Percentiles rank a stretch among this genome's conserved stretches.
phyloP scores from a whole-genome alignment of 2,797 vertebrate genomes.

The Anisognathus igniventris region DNA sequence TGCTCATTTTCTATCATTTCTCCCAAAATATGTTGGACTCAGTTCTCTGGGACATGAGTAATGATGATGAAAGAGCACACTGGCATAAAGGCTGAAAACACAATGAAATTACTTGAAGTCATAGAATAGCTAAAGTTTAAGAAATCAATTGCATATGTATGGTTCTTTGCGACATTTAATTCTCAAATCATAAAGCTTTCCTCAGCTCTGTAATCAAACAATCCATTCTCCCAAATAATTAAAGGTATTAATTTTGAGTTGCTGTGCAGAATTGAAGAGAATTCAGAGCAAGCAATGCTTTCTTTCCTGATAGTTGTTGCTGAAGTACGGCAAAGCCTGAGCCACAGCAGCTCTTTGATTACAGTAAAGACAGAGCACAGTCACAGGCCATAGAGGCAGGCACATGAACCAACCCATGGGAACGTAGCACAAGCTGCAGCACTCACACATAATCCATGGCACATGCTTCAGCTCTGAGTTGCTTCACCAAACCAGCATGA shows the following conservation, averaged over 20 bases:
- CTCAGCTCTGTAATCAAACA: neutral
- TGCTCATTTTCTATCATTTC: neutral
- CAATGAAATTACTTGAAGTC: neutral
- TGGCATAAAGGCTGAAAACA: neutral
- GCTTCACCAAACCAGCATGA: neutral
- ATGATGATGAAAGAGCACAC: neutral
- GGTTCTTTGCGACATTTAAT: neutral
- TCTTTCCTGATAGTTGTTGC: neutral
- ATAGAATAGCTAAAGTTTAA: neutral
- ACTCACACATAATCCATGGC: neutral
- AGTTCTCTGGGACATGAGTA: neutral
- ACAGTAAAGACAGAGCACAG: neutral
- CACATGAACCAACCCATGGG: neutral
- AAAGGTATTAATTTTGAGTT: neutral
- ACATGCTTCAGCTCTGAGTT: neutral
- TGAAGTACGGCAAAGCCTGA: neutral
- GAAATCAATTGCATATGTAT: neutral
- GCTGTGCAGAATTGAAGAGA: neutral
- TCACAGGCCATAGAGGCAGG: neutral
- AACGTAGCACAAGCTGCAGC: neutral
- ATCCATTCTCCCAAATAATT: neutral
- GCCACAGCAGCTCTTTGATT: neutral
- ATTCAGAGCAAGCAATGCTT: neutral
- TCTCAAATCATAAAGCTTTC: neutral
- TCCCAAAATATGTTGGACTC: neutral